Percentiles rank a stretch among this genome's conserved stretches.
phyloP scores from a whole-genome alignment of 2,797 vertebrate genomes.

The Danio kyathit region DNA sequence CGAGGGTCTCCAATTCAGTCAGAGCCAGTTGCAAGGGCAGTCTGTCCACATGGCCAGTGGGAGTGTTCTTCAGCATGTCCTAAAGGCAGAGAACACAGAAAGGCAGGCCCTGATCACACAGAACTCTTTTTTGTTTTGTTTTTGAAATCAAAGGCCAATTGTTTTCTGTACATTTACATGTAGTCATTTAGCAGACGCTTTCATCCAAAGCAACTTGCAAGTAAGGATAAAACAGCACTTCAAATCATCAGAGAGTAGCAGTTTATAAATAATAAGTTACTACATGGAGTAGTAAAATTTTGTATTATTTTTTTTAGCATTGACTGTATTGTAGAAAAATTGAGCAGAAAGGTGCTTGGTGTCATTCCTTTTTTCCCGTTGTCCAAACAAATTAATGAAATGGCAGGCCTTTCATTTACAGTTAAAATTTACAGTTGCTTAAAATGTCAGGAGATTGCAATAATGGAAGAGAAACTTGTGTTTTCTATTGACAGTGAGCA shows the following conservation, averaged over 20 bases:
- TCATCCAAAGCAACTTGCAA: not conserved
- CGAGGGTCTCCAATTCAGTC: slow-evolving; percentile 94
- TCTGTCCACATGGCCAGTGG: slow-evolving; percentile 90
- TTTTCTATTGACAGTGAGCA: no score
- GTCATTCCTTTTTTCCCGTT: not conserved
- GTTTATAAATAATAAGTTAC: no score
- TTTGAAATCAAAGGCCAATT: no score
- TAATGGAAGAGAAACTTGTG: not conserved
- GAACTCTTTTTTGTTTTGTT: no score
- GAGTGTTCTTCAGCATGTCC: slow-evolving; percentile 98
- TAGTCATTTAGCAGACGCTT: no score
- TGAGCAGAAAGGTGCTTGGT: not conserved
- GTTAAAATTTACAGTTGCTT: not conserved
- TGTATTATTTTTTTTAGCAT: no score
- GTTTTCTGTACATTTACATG: no score
- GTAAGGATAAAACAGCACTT: not conserved
- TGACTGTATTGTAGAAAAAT: not conserved
- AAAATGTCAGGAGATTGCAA: not conserved
- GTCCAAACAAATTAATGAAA: not conserved
- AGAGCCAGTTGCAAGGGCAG: slow-evolving; percentile 93
- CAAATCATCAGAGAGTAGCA: no score
- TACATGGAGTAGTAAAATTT: no score
- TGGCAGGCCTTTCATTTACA: not conserved
- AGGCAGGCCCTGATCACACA: no score
- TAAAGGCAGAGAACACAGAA: slow-evolving; percentile 67